A percentile compares a stretch with the other conserved stretches of the same genome.
These are phyloP conservation scores for Stichopus horrens DNA, from an alignment of 53 echinoderm and acorn worm genomes.

Conservation along the genomic window DNA sequence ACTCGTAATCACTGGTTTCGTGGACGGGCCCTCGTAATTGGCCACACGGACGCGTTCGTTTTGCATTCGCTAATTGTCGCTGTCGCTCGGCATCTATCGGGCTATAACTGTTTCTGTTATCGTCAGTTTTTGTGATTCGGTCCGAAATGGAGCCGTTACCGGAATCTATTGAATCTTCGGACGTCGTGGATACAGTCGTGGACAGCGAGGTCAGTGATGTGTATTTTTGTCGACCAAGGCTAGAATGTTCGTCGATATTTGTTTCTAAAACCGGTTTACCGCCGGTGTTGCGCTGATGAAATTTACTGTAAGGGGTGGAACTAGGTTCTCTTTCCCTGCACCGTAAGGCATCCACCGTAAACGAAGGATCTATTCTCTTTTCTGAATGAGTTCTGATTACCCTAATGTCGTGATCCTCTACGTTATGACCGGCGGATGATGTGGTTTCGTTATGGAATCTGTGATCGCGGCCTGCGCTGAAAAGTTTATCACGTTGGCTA, in stretches of 20 bases:
- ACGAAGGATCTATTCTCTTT: not conserved
- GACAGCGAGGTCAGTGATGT: conserved; percentile 30
- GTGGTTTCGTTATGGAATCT: not conserved
- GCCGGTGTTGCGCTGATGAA: not conserved
- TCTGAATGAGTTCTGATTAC: not conserved
- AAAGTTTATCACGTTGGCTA: conserved; percentile 26
- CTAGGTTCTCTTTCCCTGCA: not conserved
- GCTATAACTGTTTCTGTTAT: conserved; percentile 9
- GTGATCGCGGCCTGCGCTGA: conserved; percentile 7
- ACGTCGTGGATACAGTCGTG: conserved; percentile 31
- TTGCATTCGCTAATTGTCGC: conserved; percentile 7
- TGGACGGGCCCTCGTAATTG: not conserved
- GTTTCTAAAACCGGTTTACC: conserved; percentile 27
- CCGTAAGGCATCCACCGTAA: not conserved
- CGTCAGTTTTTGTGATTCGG: not conserved
- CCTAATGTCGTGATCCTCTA: not conserved
- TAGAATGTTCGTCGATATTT: conserved; percentile 19
- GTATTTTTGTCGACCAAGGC: conserved; percentile 13
- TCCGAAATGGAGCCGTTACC: conserved; percentile 38
- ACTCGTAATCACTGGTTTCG: conserved; percentile 39
- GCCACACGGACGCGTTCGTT: not conserved
- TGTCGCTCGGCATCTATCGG: conserved; percentile 35
- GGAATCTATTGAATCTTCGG: conserved; percentile 34
- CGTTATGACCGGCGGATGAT: not conserved
- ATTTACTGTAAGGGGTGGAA: not conserved